A percentile compares a stretch with the other conserved stretches of the same genome.
These are phyloP conservation scores for Oscheius sp. DNA, from an alignment of 2,888 invertebrate genomes.

Conservation along the genomic window DNA sequence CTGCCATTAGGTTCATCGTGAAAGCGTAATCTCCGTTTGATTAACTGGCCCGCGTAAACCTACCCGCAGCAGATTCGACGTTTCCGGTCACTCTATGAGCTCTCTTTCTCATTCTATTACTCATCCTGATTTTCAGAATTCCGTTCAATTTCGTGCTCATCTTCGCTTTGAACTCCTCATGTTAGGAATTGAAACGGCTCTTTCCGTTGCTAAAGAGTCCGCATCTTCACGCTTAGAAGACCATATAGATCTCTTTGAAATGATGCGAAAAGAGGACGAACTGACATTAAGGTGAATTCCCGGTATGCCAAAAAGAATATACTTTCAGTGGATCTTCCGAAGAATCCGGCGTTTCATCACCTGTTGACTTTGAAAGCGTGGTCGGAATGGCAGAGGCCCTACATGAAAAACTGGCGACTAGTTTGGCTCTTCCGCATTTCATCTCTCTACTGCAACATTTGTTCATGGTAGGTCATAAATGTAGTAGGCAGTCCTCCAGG, in stretches of 20 bases:
- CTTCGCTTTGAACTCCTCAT: conserved; percentile 93
- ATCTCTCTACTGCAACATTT: conserved; percentile 88
- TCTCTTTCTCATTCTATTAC: neutral
- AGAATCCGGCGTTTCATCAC: conserved; percentile 59
- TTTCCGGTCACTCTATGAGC: conserved; percentile 16
- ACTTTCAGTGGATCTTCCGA: conserved; percentile 29
- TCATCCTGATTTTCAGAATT: conserved; percentile 70
- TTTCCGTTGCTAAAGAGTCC: conserved; percentile 38
- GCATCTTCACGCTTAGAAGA: conserved; percentile 64
- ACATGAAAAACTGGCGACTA: conserved; percentile 78
- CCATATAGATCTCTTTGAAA: conserved; percentile 97
- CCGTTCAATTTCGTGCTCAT: conserved; percentile 91
- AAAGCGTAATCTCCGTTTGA: conserved; percentile 27
- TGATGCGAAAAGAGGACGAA: conserved; percentile 91
- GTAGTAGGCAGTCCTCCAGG: conserved; percentile 52
- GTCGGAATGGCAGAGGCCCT: conserved; percentile 84
- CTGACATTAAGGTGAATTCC: conserved; percentile 85
- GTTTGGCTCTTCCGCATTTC: conserved; percentile 90
- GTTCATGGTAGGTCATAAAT: conserved; percentile 76
- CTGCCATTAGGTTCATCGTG: conserved; percentile 15
- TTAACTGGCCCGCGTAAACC: conserved; percentile 25
- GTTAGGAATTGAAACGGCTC: conserved; percentile 89
- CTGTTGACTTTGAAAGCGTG: conserved; percentile 77
- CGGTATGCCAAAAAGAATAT: too few species aligned
- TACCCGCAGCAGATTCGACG: conserved; percentile 4